Percentiles rank a stretch among this genome's conserved stretches.
These are phyloP conservation scores for Drosophila falleni DNA, from an alignment of 2,888 invertebrate species.

Conservation along the genomic window DNA sequence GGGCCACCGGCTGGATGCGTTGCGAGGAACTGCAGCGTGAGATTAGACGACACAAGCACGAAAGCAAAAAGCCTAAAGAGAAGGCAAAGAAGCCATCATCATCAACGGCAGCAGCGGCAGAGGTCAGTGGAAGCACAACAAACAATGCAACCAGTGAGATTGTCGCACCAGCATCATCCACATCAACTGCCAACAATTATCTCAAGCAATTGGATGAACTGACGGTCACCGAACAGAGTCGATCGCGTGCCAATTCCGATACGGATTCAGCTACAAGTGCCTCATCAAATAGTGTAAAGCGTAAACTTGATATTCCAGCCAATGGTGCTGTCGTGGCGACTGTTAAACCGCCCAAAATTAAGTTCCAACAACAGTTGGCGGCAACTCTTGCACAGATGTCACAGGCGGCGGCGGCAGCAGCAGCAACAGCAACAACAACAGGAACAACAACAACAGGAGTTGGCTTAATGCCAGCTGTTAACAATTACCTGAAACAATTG, in stretches of 20 bases:
- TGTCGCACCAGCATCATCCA: slow-evolving; percentile 5
- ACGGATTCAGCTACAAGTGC: slow-evolving; percentile 82
- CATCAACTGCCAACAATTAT: slow-evolving; percentile 42
- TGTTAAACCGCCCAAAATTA: slow-evolving; percentile 62
- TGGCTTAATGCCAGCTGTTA: slow-evolving; percentile 43
- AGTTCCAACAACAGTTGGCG: slow-evolving; percentile 49
- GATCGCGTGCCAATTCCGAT: slow-evolving; percentile 79
- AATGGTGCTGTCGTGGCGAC: not conserved
- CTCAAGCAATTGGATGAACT: slow-evolving; percentile 70
- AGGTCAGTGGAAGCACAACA: not conserved
- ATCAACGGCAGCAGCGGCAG: not conserved
- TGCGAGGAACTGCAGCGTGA: slow-evolving; percentile 84
- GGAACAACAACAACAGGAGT: slow-evolving; percentile 4
- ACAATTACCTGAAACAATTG: slow-evolving; percentile 54
- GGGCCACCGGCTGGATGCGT: slow-evolving; percentile 87
- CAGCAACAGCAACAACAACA: not conserved
- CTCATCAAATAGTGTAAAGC: slow-evolving; percentile 75
- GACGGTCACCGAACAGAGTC: slow-evolving; percentile 36
- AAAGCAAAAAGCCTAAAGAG: slow-evolving; percentile 72
- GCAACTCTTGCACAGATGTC: slow-evolving; percentile 52
- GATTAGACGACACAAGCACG: slow-evolving; percentile 82
- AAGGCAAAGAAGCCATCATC: slow-evolving; percentile 49
- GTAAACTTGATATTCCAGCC: slow-evolving; percentile 44
- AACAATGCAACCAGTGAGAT: not conserved
- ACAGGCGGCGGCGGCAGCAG: slow-evolving; percentile 19